phyloP scores from a whole-genome alignment of 2,888 invertebrate genomes.

The Phortica okadai region DNA sequence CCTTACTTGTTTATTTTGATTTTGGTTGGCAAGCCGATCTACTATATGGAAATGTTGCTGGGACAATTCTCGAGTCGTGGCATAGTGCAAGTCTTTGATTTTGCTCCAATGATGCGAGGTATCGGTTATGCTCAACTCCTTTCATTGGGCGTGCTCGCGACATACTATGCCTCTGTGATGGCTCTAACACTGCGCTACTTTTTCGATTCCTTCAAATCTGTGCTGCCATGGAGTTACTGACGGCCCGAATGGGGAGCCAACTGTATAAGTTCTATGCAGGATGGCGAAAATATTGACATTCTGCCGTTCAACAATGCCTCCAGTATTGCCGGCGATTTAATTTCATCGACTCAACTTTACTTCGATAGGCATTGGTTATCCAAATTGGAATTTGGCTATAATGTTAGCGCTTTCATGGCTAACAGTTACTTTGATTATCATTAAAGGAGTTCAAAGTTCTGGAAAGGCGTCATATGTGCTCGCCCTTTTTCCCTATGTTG shows the following conservation, averaged over 20 bases:
- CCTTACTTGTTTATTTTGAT: slow-evolving; percentile 81
- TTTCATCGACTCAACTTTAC: slow-evolving; percentile 73
- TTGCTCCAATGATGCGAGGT: slow-evolving; percentile 82
- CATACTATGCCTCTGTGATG: slow-evolving; percentile 82
- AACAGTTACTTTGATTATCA: slow-evolving; percentile 77
- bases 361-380: slow-evolving; percentile 77
- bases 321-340: slow-evolving; percentile 41
- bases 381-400: slow-evolving; percentile 77
- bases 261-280: slow-evolving; percentile 60
- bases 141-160: slow-evolving; percentile 78
- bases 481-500: slow-evolving; percentile 81
- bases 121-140: slow-evolving; percentile 78
- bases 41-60: slow-evolving; percentile 83
- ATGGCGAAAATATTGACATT: neutral
- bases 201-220: slow-evolving; percentile 79
- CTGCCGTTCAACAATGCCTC: slow-evolving; percentile 9
- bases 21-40: slow-evolving; percentile 82
- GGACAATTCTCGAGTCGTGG: slow-evolving; percentile 85
- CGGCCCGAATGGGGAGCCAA: slow-evolving; percentile 77
- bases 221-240: slow-evolving; percentile 81
- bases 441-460: slow-evolving; percentile 79
- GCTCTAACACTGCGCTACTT: slow-evolving; percentile 81
- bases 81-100: slow-evolving; percentile 81
- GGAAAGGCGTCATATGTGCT: slow-evolving; percentile 83
- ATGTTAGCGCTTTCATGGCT: slow-evolving; percentile 78